Evolutionary conservation across 2,888 invertebrate genomes (phyloP).

Genomic region (Plemyria rubiginata): DNA sequence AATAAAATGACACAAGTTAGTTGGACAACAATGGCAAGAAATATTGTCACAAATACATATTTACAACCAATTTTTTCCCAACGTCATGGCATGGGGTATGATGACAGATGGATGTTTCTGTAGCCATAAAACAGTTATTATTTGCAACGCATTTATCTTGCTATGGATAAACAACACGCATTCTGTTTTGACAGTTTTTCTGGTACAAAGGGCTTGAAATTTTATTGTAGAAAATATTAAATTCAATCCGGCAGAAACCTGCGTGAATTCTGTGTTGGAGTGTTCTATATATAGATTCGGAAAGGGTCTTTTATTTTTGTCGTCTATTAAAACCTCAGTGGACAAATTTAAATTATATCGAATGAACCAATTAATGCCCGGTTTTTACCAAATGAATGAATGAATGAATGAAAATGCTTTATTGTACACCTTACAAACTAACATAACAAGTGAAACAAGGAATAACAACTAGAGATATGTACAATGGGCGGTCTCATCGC

Average conservation of each 20-base stretch:
- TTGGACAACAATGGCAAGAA: too few relatives aligned
- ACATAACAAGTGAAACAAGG: too few relatives aligned
- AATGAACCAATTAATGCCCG: neutral
- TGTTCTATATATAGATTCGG: conserved; percentile 13
- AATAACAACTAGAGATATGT: too few relatives aligned
- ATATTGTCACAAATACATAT: too few relatives aligned
- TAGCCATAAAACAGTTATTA: conserved; percentile 31
- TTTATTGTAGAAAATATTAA: conserved; percentile 40
- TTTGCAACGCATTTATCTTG: conserved; percentile 33
- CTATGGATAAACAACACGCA: conserved; percentile 31
- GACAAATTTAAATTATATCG: neutral
- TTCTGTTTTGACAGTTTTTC: conserved; percentile 45
- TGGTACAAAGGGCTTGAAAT: conserved; percentile 33
- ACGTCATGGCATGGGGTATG: too few relatives aligned
- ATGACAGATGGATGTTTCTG: conserved; percentile 39
- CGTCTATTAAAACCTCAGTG: conserved; percentile 11
- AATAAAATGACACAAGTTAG: too few relatives aligned
- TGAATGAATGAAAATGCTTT: too few relatives aligned
- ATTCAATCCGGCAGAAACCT: conserved; percentile 33
- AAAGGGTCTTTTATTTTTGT: conserved; percentile 7
- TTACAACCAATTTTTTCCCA: too few relatives aligned
- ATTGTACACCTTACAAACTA: too few relatives aligned
- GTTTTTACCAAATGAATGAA: too few relatives aligned
- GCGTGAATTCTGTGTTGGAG: conserved; percentile 1
- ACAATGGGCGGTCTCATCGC: too few relatives aligned